phyloP scores from a whole-genome alignment of 1,140 invertebrate genomes.

The Drosophila ogumai region DNA sequence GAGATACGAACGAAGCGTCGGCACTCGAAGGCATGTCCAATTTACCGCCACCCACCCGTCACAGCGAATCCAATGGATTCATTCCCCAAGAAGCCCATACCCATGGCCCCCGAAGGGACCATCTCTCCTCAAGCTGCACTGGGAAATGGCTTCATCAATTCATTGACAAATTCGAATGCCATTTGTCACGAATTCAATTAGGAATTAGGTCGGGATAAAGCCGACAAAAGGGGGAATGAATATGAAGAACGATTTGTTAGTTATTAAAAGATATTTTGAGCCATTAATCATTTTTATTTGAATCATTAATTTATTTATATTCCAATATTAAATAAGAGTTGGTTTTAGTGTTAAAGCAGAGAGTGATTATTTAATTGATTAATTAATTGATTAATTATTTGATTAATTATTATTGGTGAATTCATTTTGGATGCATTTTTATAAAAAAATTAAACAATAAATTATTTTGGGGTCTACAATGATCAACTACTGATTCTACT shows the following conservation, averaged over 20 bases:
- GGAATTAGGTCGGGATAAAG: not conserved
- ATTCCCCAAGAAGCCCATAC: not conserved
- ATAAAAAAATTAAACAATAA: not conserved
- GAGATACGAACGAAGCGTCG: slow-evolving; percentile 46
- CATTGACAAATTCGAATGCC: slow-evolving; percentile 10
- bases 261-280: not conserved
- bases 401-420: not conserved
- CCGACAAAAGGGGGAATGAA: not conserved
- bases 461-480: not conserved
- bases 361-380: too few species aligned
- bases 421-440: not conserved
- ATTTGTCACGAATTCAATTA: slow-evolving; percentile 4
- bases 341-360: not conserved
- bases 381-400: too few species aligned
- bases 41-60: slow-evolving; percentile 15
- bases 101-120: not conserved
- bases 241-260: not conserved
- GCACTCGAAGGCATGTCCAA: slow-evolving; percentile 46
- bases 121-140: slow-evolving; percentile 11
- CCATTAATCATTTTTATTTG: not conserved
- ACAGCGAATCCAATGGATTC: not conserved
- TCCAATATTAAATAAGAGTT: not conserved
- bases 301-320: not conserved
- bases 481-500: too few species aligned
- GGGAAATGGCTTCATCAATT: slow-evolving; percentile 15